Evolutionary conservation across 2,113 vertebrate genomes (phyloP).

Genomic region (Tenrec ecaudatus): DNA sequence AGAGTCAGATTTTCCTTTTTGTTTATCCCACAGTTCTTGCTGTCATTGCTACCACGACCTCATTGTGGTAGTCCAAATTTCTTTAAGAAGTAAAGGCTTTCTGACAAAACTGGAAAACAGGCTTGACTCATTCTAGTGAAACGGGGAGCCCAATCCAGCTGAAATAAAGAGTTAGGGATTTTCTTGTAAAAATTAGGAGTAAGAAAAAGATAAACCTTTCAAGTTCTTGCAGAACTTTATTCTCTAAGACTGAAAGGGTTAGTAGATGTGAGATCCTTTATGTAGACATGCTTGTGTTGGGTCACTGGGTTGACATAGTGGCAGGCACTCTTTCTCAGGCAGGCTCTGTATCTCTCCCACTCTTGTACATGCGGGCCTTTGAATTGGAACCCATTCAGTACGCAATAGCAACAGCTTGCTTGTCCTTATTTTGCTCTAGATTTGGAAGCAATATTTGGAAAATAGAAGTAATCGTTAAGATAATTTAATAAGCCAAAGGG

Average conservation of each 20-base stretch:
- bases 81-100: not conserved
- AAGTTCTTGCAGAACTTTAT: not conserved
- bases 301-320: too few relatives aligned
- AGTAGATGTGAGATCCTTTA: accelerated
- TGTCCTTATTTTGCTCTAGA: too few relatives aligned
- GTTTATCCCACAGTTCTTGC: too few relatives aligned
- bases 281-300: accelerated
- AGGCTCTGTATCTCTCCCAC: too few relatives aligned
- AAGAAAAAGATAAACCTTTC: not conserved
- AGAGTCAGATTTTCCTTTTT: not conserved
- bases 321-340: too few relatives aligned
- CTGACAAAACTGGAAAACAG: not conserved
- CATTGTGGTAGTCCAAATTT: not conserved
- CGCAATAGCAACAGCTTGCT: too few relatives aligned
- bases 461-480: too few relatives aligned
- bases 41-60: not conserved
- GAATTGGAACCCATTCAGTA: too few relatives aligned
- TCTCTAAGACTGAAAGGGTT: not conserved
- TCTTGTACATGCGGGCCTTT: too few relatives aligned
- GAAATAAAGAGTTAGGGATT: not conserved
- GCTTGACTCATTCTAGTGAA: not conserved
- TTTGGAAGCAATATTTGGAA: not conserved
- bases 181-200: too few relatives aligned
- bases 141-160: not conserved
- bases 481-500: not conserved